A percentile compares a stretch with the other conserved stretches of the same genome.
These are phyloP conservation scores for Noctua comes DNA, from an alignment of 2,888 invertebrate genomes.

Conservation along the genomic window DNA sequence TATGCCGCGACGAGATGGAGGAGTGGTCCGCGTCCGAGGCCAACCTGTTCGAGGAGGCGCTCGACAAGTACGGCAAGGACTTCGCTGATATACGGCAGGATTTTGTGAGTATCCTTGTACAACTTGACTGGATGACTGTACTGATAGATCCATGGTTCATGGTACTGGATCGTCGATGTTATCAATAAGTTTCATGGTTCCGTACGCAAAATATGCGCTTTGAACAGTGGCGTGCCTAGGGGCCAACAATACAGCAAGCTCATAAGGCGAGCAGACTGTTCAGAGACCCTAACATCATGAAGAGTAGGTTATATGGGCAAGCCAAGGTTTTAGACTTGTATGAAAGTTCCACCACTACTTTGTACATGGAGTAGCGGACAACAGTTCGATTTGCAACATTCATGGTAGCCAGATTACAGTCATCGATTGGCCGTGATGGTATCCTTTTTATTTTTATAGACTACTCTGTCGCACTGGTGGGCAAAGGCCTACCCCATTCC, in stretches of 20 bases:
- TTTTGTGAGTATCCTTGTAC: slow-evolving; percentile 93
- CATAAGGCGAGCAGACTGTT: no score
- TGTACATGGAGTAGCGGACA: neutral
- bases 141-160: neutral
- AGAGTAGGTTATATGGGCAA: no score
- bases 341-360: neutral
- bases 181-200: neutral
- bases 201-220: neutral
- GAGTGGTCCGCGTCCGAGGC: slow-evolving; percentile 99
- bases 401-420: neutral
- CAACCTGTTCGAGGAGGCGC: slow-evolving; percentile 99
- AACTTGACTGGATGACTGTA: neutral
- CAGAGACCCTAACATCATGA: no score
- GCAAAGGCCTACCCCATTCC: no score
- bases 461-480: no score
- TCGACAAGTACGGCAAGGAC: slow-evolving; percentile 99
- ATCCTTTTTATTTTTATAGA: no score
- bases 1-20: slow-evolving; percentile 99
- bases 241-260: no score
- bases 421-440: neutral
- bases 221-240: no score
- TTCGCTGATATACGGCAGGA: slow-evolving; percentile 99
- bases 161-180: no score
- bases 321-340: no score
- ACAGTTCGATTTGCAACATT: neutral